phyloP scores from a whole-genome alignment of 1,140 invertebrate species.

The Protaetia brevitarsis region DNA sequence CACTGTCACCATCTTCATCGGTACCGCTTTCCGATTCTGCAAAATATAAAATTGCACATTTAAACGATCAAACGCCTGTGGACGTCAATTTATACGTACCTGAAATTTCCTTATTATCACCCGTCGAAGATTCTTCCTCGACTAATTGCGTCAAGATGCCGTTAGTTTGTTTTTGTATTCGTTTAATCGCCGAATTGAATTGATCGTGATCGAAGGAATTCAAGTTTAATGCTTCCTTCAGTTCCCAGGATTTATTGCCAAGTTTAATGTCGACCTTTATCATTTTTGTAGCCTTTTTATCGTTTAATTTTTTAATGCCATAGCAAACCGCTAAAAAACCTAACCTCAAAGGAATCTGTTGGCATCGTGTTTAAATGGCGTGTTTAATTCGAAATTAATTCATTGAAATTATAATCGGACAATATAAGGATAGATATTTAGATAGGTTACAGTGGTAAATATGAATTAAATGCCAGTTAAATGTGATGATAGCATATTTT shows the following conservation, averaged over 20 bases:
- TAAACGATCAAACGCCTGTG: no score
- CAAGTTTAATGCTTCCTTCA: background rate
- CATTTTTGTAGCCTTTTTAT: background rate
- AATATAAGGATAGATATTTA: no score
- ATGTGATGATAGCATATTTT: no score
- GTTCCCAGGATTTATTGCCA: background rate
- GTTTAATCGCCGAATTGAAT: background rate
- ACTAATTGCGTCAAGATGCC: background rate
- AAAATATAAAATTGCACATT: background rate
- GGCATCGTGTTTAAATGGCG: no score
- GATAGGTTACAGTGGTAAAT: no score
- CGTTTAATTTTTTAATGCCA: background rate
- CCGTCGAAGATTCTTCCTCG: background rate
- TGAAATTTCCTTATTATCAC: background rate
- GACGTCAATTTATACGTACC: no score
- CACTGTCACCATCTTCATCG: background rate
- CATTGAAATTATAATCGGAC: no score
- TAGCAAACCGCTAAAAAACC: no score
- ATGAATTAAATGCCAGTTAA: no score
- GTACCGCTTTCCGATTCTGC: background rate
- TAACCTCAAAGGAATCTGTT: no score
- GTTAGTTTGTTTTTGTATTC: background rate
- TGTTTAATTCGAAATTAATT: no score
- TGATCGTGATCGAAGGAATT: background rate
- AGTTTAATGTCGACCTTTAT: background rate